Percentiles rank a stretch among this genome's conserved stretches.
These are phyloP conservation scores for Oxyura jamaicensis DNA, from an alignment of 2,113 vertebrate species.

Conservation along the genomic window DNA sequence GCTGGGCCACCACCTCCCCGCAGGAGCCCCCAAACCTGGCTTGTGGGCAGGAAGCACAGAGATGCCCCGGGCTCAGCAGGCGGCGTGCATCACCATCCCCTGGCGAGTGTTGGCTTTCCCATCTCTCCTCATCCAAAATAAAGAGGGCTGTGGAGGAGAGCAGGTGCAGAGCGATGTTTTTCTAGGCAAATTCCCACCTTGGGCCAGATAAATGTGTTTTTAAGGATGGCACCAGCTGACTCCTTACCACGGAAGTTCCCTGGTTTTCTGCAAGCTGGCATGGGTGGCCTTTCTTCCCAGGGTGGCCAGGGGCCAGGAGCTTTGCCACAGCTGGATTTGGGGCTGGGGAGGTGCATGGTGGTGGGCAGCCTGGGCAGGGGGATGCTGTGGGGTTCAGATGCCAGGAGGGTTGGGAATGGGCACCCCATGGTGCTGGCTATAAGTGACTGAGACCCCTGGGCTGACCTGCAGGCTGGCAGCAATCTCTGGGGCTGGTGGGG, in stretches of 20 bases:
- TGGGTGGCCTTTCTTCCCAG: not conserved
- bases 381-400: not conserved
- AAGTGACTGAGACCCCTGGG: fast-evolving
- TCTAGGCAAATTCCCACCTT: not conserved
- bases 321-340: not conserved
- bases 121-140: not conserved
- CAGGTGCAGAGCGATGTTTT: not conserved
- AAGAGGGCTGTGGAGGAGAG: not conserved
- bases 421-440: not conserved
- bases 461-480: not conserved
- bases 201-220: not conserved
- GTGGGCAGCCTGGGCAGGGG: not conserved
- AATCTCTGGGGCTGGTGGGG: fast-evolving
- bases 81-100: not conserved
- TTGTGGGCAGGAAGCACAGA: not conserved
- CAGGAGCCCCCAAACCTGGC: not conserved
- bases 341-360: not conserved
- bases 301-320: not conserved
- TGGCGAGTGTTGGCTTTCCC: fast-evolving
- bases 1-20: not conserved
- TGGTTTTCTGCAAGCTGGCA: not conserved
- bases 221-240: not conserved
- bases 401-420: not conserved
- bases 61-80: too few species aligned
- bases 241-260: fast-evolving